phyloP scores from a whole-genome alignment of 2,888 invertebrate genomes.

The Penaeus monodon region DNA sequence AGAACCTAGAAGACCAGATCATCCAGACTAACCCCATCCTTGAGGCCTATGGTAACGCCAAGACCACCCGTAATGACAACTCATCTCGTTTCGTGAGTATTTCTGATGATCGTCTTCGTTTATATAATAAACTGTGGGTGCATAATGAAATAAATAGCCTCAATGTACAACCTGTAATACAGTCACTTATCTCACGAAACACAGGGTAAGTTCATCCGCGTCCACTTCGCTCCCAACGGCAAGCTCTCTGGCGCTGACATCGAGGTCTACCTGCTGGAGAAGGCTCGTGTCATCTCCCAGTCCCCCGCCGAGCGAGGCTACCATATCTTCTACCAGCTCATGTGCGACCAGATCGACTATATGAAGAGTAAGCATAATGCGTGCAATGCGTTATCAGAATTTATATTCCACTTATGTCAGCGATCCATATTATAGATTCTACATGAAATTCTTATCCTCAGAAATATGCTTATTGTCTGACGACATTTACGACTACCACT shows the following conservation, averaged over 20 bases:
- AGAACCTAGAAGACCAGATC: constrained; percentile 94
- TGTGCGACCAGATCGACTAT: constrained; percentile 71
- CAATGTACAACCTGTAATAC: no score
- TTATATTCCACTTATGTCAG: no score
- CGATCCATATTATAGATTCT: no score
- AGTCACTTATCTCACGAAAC: constrained; percentile 62
- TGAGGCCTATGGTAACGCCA: constrained; percentile 99
- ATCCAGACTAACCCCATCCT: constrained; percentile 99
- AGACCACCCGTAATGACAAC: constrained; percentile 99
- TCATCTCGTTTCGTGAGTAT: constrained; percentile 95
- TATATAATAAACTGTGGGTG: no score
- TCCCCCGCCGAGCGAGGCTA: constrained; percentile 98
- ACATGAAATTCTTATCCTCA: no score
- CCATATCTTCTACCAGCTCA: constrained; percentile 99
- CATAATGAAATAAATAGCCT: no score
- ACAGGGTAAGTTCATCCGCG: constrained; percentile 99
- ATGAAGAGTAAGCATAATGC: constrained; percentile 38
- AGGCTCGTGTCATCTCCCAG: constrained; percentile 99
- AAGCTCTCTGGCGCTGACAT: constrained; percentile 99
- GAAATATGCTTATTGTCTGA: no score
- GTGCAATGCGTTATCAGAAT: no score
- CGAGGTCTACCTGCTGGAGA: constrained; percentile 99
- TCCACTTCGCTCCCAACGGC: constrained; percentile 98
- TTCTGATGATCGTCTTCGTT: neutral
- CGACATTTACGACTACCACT: no score